phyloP scores from a whole-genome alignment of 1,140 invertebrate species.

The Prorops nasuta region DNA sequence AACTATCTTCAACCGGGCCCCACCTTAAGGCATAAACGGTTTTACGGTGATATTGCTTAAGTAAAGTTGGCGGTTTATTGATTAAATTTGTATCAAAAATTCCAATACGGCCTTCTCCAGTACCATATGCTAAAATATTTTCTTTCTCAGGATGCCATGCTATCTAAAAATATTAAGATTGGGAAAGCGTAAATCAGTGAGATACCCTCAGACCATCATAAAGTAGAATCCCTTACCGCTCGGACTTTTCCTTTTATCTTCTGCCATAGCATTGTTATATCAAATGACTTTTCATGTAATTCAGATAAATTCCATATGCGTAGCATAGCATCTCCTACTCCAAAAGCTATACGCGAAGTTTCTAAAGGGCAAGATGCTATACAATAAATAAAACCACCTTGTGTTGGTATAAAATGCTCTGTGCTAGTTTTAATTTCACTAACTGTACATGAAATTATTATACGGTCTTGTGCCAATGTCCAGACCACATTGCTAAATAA shows the following conservation, averaged over 20 bases:
- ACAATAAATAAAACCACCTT: conserved; percentile 67
- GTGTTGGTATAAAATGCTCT: conserved; percentile 59
- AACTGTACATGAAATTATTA: conserved; percentile 61
- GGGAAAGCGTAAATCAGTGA: background rate
- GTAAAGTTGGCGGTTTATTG: conserved; percentile 46
- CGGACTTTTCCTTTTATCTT: conserved; percentile 73
- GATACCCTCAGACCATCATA: background rate
- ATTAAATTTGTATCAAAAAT: conserved; percentile 52
- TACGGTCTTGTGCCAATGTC: conserved; percentile 65
- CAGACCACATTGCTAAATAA: conserved; percentile 53
- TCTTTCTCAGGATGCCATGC: conserved; percentile 79
- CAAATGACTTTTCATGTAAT: conserved; percentile 50
- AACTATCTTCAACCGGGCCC: conserved; percentile 44
- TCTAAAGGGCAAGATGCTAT: conserved; percentile 69
- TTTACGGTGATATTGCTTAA: conserved; percentile 45
- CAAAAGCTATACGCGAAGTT: conserved; percentile 68
- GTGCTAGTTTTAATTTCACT: conserved; percentile 37
- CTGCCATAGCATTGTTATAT: conserved; percentile 63
- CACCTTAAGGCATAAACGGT: conserved; percentile 51
- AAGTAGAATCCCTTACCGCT: conserved; percentile 50
- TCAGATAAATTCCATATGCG: conserved; percentile 69
- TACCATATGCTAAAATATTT: conserved; percentile 71
- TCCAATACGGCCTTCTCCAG: conserved; percentile 69
- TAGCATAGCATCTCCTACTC: conserved; percentile 68
- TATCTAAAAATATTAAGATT: conserved; percentile 46